Conservation (phyloP, 2,888 invertebrate genomes). For the Thera britannica region DNA sequence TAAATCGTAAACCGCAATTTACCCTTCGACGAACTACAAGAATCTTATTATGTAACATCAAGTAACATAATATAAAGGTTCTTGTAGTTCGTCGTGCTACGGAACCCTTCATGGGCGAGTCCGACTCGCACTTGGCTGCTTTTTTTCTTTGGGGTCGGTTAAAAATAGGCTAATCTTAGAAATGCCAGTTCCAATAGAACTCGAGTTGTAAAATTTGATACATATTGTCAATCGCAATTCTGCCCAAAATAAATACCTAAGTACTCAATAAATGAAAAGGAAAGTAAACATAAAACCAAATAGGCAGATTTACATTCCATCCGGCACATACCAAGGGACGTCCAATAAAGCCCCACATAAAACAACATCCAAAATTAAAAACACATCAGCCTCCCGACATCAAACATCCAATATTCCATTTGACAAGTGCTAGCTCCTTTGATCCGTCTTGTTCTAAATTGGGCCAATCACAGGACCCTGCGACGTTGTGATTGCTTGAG, state of each 20-base stretch:
- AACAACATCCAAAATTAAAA: conserved; percentile 56
- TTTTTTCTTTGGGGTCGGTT: no score
- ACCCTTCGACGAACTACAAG: no score
- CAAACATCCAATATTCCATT: conserved; percentile 80
- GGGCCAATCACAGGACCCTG: conserved; percentile 73
- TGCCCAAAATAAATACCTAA: not conserved
- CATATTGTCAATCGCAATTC: no score
- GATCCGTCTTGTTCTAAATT: conserved; percentile 67
- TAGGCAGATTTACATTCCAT: conserved; percentile 26
- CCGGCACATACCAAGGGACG: conserved; percentile 22
- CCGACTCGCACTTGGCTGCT: no score
- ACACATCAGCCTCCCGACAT: conserved; percentile 58
- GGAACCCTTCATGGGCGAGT: no score
- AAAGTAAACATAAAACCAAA: conserved; percentile 20
- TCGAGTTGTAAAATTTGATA: no score
- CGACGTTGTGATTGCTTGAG: conserved; percentile 76
- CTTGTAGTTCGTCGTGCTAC: no score
- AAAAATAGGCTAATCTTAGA: not conserved
- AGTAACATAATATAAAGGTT: no score
- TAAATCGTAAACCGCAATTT: no score
- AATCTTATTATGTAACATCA: no score
- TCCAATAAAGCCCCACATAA: conserved; percentile 46
- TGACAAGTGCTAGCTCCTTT: conserved; percentile 74
- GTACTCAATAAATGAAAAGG: conserved; percentile 11
- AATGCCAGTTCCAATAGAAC: no score